A percentile compares a stretch with the other conserved stretches of the same genome.
Evolutionary conservation across 1,140 invertebrate genomes (phyloP).

Genomic region (Sitophilus oryzae): DNA sequence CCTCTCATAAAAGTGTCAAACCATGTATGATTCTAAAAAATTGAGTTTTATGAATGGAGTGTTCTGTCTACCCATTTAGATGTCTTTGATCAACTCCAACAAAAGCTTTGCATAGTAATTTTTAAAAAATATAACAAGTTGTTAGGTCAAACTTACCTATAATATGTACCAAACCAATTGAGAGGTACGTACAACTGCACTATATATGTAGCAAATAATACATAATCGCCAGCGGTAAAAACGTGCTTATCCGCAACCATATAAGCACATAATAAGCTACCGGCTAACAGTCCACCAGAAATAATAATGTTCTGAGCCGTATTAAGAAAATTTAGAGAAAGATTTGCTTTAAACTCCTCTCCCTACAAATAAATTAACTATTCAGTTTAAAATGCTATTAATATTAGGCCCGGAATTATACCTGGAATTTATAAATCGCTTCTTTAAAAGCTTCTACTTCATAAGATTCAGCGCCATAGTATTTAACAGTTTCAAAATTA

Average conservation of each 20-base stretch:
- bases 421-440: conserved; percentile 78
- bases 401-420: conserved; percentile 34
- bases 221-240: conserved; percentile 89
- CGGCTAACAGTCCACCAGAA: conserved; percentile 75
- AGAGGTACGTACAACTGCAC: conserved; percentile 92
- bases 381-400: too few species aligned
- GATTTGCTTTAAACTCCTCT: conserved; percentile 80
- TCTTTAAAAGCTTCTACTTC: conserved; percentile 80
- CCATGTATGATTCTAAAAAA: too few species aligned
- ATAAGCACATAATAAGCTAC: conserved; percentile 82
- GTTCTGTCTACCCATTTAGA: too few species aligned
- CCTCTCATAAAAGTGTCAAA: too few species aligned
- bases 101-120: too few species aligned
- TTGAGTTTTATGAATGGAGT: too few species aligned
- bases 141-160: conserved; percentile 79
- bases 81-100: too few species aligned
- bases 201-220: conserved; percentile 92
- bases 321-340: conserved; percentile 85
- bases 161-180: conserved; percentile 98
- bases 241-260: conserved; percentile 62
- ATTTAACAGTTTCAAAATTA: conserved; percentile 98
- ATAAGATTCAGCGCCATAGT: conserved; percentile 89
- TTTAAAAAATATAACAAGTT: too few species aligned
- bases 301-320: conserved; percentile 86
- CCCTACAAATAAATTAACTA: conserved; percentile 49